Base-by-base conservation (phyloP, 1,140 invertebrate species). In the Drosophila triauraria region DNA sequence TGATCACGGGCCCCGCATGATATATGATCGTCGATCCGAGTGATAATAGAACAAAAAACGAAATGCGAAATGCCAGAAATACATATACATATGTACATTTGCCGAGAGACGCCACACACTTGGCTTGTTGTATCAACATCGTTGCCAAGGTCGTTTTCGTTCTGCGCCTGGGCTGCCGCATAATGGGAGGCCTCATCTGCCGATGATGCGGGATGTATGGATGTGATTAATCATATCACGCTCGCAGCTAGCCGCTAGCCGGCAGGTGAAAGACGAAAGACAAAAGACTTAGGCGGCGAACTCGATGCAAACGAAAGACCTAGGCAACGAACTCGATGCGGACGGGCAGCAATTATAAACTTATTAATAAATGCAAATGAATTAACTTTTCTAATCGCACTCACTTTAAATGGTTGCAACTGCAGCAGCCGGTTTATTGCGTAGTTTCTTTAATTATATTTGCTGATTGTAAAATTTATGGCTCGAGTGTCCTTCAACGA, bases 251-350 rank as follows among this genome's bases (percentile, higher is more conserved):
- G 53, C 8, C 35, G 35, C 35, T 38, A 38, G 12, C 9, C 44
- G n/a, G 20, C 43, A 20, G 40, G 40, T 20, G 42, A 65, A 57
- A 72, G 54, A 43, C 54, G 57, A 67, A 77, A 68, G 51, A 74
- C 70, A 51, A 86, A 79, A 68, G 65, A 86, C 78, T 86, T 61
- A 58, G 62, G 67, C 78, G 71, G 75, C 82, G 25, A 86, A 82
- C 83, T 74, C 38, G 70, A 10, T 65, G 61, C 63, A 72, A 51
- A 40, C 60, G 46, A 67, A 80, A 67, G 57, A 78, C 75, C 67
- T 65, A 75, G 62, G 65, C 81, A 90, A 72, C 81, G 54, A 92
- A 92, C 68, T 84, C 92, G 65, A 53, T 40, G 47, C 43, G 38
- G 17, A 70, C 17, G 23, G 69, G 40, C 40, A 32, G 42, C 46